Base-by-base conservation (phyloP, 2,113 vertebrate genomes). In the Oreocharis arfaki region DNA sequence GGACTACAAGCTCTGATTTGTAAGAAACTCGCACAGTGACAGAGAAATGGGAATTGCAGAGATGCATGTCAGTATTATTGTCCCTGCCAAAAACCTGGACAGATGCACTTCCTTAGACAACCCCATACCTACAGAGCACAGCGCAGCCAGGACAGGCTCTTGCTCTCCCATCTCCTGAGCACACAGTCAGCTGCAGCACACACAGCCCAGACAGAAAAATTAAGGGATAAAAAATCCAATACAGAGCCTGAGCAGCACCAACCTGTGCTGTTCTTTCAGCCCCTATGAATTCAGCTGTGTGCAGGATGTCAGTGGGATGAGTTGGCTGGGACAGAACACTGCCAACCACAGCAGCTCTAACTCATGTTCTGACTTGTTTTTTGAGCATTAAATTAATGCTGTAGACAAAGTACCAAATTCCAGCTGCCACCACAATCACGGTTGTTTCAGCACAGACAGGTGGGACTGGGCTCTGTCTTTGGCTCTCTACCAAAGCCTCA, bases 111-210 rank as follows among this genome's bases (percentile, higher is more conserved):
- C n/a, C 46, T 87, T 57, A 87, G 39, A 37, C 52, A 90, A 9
- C 12, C 11, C 11, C 44, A 61, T 20, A 69, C 17, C 32, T 16
- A 44, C 1, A 0, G 7, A 67, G 47, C 30, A 50, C 0, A 1
- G 55, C 1, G 16, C 32, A 69, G 12, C 10, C 46, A 37, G 64
- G 56, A 83, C 27, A 71, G 26, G 41, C 50, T 84, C 63, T n/a
- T 80, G 41, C 13, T 69, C 56, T 84, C 26, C 55, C 52, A 23
- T 24, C 21, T 83, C 89, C 37, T n/a, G 7, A 87, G 30, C 55
- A 70, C n/a, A 35, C 7, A n/a, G 33, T 27, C 75, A 79, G 37
- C 59, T 81, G 73, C 55, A 91, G 64, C 73, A 59, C n/a, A 61
- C 55, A 23, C 35, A 89, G 14, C 33, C 21, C 70, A 79, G 49